Evolutionary conservation across 1,140 invertebrate species (phyloP).

Genomic region (Drosophila neocordata): DNA sequence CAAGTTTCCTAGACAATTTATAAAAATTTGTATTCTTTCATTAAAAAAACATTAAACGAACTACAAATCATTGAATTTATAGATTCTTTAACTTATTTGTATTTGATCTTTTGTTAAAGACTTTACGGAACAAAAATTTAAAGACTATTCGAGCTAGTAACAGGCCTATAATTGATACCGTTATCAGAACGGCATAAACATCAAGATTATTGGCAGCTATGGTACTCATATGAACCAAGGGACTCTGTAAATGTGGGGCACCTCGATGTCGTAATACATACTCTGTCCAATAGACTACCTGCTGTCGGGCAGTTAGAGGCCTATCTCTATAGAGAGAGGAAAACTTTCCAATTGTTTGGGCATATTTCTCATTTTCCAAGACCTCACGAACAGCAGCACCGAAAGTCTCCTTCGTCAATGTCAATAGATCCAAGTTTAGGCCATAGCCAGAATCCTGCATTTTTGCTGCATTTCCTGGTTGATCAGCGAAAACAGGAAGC

Average conservation of each 20-base stretch:
- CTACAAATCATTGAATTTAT: background rate
- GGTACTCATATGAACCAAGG: constrained; percentile 55
- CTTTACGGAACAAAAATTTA: constrained; percentile 13
- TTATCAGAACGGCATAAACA: constrained; percentile 44
- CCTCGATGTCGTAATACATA: constrained; percentile 83
- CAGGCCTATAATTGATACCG: constrained; percentile 3
- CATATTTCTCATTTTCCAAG: constrained; percentile 58
- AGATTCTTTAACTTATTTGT: background rate
- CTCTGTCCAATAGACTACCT: constrained; percentile 83
- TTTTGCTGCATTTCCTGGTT: constrained; percentile 84
- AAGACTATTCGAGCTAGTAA: constrained; percentile 15
- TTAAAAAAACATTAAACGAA: no score
- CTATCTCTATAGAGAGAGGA: constrained; percentile 70
- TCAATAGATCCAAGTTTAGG: constrained; percentile 69
- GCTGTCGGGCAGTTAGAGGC: constrained; percentile 77
- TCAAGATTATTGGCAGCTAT: constrained; percentile 67
- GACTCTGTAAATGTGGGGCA: constrained; percentile 78
- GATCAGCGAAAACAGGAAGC: constrained; percentile 87
- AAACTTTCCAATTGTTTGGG: constrained; percentile 45
- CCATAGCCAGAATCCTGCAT: constrained; percentile 83
- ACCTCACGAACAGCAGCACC: constrained; percentile 46
- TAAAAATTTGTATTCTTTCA: no score
- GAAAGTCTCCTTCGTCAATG: constrained; percentile 79
- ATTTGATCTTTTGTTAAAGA: background rate
- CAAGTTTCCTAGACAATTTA: no score